Evolutionary conservation across 2,797 vertebrate species (phyloP), one percentile per base, ranked within the genome.

Genomic region (Sphaeramia orbicularis): DNA sequence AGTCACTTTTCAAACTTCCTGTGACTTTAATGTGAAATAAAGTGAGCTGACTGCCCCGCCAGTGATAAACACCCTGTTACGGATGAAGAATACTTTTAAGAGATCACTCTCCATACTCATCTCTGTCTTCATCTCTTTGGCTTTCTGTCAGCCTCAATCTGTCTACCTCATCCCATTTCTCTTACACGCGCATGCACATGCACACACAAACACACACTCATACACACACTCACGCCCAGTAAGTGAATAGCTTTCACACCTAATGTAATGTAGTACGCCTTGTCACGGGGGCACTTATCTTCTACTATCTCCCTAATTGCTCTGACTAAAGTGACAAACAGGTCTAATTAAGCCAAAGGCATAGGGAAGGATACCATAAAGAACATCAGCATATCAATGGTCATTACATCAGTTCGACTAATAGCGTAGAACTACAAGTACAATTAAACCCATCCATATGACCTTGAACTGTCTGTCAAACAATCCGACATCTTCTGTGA

Each of bases 1-100:
- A 90, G 89, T 88, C 81, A 84, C 90, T 92, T 86, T 86, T 87
- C 63, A 81, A 92, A 91, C 88, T 91, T 88, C 76, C 81, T 65
- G 71, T 58, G 77, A 85, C 85, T 89, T 86, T 88, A 87, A 89
- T 78, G 87, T 88, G 81, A 86, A 78, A 81, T 67, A 80, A 75
- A 86, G 67, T 55, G 65, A 80, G 50, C 55, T 13, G 65, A 71
- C 70, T 73, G 55, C 55, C 67, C 68, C 3, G 35, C 77, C 70
- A 44, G 58, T 65, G 72, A 81, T 82, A 84, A 91, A 87, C 75
- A 83, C 52, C 24, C 56, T 41, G 55, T 70, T 75, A 70, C 30
- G 2, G 69, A 67, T 70, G 38, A 73, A 75, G 58, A 21, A 19
- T 49, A 55, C 60, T 36, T 72, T 68, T 43, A 70, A 78, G 51